A percentile compares a stretch with the other conserved stretches of the same genome.
phyloP scores from a whole-genome alignment of 30 jellyfish, hydroid and myxozoan species.

The Hydractinia symbiolongicarpus region DNA sequence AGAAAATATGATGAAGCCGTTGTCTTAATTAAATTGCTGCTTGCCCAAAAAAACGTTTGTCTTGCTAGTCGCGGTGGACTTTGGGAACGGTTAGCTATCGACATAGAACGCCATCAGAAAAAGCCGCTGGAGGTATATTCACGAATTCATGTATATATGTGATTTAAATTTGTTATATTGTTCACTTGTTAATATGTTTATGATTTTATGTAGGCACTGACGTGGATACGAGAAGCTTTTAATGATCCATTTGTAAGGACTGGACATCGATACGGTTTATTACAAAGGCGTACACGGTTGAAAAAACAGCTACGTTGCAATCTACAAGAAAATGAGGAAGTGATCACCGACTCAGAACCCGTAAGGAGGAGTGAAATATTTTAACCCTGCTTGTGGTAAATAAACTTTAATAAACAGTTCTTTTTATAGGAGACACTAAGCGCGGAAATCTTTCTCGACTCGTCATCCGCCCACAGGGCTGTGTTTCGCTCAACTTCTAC shows the following conservation, averaged over 20 bases:
- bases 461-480: conserved; percentile 75
- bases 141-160: not conserved
- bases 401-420: not conserved
- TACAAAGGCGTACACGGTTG: conserved; percentile 53
- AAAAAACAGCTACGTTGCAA: conserved; percentile 30
- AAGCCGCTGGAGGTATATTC: conserved; percentile 33
- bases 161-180: not conserved
- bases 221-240: conserved; percentile 45
- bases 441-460: conserved; percentile 71
- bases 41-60: conserved; percentile 42
- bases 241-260: conserved; percentile 73
- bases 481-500: conserved; percentile 39
- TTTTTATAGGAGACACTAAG: conserved; percentile 52
- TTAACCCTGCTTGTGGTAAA: not conserved
- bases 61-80: conserved; percentile 47
- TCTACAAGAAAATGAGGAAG: too few relatives aligned
- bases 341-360: too few relatives aligned
- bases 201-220: conserved; percentile 40
- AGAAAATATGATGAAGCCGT: conserved; percentile 52
- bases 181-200: not conserved
- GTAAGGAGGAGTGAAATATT: too few relatives aligned
- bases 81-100: conserved; percentile 78
- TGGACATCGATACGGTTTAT: conserved; percentile 52
- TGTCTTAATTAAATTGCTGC: conserved; percentile 31
- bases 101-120: conserved; percentile 57